Evolutionary conservation across 2,888 invertebrate genomes (phyloP), one percentile per base, ranked within the genome.

Genomic region (Ctenicera cuprea): DNA sequence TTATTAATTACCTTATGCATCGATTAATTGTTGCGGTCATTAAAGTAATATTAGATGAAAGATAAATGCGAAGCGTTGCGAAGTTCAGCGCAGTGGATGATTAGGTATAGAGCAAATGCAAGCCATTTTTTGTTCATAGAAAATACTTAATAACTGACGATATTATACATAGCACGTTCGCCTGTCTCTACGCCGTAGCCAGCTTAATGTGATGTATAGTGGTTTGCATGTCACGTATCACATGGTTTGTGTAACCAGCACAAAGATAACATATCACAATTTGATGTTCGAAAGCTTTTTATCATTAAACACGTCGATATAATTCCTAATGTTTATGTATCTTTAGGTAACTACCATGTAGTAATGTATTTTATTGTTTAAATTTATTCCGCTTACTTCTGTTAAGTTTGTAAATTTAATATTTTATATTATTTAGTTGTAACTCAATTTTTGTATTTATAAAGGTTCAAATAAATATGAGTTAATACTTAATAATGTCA

Each of bases 141-240:
- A 63, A 63, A 48, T 63, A 63, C 30, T 30, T 63, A 63, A 63
- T 33, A 63, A 45, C 33, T 18, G 18, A 14, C 54, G 54, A 54
- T 54, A 54, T 33, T 33, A 65, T 30, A 52, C 65, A 38, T 45
- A 37, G 65, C 65, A 65, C 65, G 65, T 65, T 65, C 65, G 65
- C 38, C 33, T 45, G 65, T 37, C 52, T 65, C 61, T 38, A 38
- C 22, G 41, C 38, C 16, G 38, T 61, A 20, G 41, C 61, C 33
- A 5, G 48, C 50, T 48, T 65, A 65, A 65, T 65, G 52, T 65
- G 65, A 65, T 65, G 65, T 65, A 65, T 65, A 33, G 65, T 65
- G 50, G 65, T 65, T 65, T 65, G 65, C 65, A 65, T 65, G 65
- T 65, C 65, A 65, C 65, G 65, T 52, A 65, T 65, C 26, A 45